These are phyloP conservation scores for Numenius phaeopus DNA, from an alignment of 2,797 vertebrate species.

Conservation along the genomic window DNA sequence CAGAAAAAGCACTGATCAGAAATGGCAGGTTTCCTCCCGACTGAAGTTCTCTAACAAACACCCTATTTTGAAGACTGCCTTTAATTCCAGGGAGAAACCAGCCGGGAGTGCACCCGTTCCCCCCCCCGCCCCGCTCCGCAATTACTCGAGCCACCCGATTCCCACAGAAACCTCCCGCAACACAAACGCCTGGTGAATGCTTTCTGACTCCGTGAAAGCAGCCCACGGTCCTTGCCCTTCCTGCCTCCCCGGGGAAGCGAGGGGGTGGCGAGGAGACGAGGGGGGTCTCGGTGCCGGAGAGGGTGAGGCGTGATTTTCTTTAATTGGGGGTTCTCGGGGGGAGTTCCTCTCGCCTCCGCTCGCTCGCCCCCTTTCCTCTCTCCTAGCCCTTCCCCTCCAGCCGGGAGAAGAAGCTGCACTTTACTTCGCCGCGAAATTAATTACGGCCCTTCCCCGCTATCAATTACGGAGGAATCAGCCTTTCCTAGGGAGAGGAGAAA, in stretches of 20 bases:
- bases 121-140: neutral
- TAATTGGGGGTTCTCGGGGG: slow-evolving; percentile 2
- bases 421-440: slow-evolving; percentile 72
- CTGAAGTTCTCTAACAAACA: neutral
- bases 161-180: slow-evolving; percentile 38
- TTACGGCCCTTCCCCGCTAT: slow-evolving; percentile 81
- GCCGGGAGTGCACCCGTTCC: neutral
- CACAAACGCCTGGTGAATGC: slow-evolving; percentile 36
- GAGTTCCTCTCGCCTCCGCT: neutral
- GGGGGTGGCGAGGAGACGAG: neutral
- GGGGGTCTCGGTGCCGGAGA: neutral
- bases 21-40: slow-evolving; percentile 32
- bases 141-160: slow-evolving; percentile 29
- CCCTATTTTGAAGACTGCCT: neutral
- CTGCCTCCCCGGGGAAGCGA: slow-evolving; percentile 14
- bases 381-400: neutral
- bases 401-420: slow-evolving; percentile 20
- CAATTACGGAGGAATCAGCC: slow-evolving; percentile 82
- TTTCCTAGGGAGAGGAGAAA: slow-evolving; percentile 79
- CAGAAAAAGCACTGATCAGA: slow-evolving; percentile 24
- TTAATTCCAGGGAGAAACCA: slow-evolving; percentile 30
- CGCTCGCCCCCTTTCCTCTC: neutral
- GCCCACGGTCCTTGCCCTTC: slow-evolving; percentile 38
- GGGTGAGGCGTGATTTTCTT: slow-evolving; percentile 4
- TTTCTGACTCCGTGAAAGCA: slow-evolving; percentile 27